A percentile compares a stretch with the other conserved stretches of the same genome.
These are phyloP conservation scores for Drosophila novamexicana DNA, from an alignment of 1,140 invertebrate genomes.

Conservation along the genomic window DNA sequence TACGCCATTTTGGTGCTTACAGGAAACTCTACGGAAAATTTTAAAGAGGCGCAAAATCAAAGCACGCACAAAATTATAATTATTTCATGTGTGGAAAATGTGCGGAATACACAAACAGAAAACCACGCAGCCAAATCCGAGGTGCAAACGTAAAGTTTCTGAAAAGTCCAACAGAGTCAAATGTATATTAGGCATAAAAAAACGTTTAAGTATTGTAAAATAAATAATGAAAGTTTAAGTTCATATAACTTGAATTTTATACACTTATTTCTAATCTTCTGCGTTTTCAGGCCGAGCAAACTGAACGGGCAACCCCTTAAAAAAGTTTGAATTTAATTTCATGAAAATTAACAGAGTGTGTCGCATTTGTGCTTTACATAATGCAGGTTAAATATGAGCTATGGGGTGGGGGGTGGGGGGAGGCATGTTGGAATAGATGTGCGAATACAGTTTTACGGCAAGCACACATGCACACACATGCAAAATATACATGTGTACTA, in stretches of 20 bases:
- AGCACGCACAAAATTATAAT: conserved; percentile 81
- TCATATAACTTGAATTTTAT: too few species aligned
- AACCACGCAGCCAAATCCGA: conserved; percentile 45
- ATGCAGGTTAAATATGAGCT: conserved; percentile 55
- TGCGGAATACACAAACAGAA: conserved; percentile 68
- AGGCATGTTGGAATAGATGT: conserved; percentile 9
- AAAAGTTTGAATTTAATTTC: conserved; percentile 60
- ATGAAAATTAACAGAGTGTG: conserved; percentile 78
- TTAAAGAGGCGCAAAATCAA: conserved; percentile 77
- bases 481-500: conserved; percentile 7
- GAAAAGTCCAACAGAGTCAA: neutral
- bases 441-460: conserved; percentile 5
- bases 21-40: conserved; percentile 71
- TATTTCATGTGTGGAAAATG: conserved; percentile 78
- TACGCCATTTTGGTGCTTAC: conserved; percentile 62
- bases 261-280: neutral
- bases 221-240: too few species aligned
- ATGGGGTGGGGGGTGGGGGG: conserved; percentile 4
- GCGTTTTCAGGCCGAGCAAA: neutral
- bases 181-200: neutral
- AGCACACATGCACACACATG: conserved; percentile 10
- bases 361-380: conserved; percentile 61
- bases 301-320: conserved; percentile 12
- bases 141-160: conserved; percentile 22
- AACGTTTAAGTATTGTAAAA: too few species aligned